Evolutionary conservation across 2,888 invertebrate genomes (phyloP).

Genomic region (Apotomis betuletana): DNA sequence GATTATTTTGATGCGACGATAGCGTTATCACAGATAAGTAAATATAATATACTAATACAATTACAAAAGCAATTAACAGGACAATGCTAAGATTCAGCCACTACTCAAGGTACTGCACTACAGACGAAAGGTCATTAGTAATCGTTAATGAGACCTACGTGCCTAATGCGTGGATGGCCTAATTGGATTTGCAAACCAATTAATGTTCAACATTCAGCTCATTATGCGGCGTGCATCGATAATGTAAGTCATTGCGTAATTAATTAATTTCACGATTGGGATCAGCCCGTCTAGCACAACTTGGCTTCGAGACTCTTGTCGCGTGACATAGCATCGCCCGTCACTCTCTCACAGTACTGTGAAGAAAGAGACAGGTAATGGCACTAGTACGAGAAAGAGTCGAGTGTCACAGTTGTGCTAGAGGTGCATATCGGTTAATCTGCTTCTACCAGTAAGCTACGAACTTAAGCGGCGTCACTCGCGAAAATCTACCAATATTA

Average conservation of each 20-base stretch:
- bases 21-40: too few relatives aligned
- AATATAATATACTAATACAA: background rate
- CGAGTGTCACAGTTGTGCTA: too few relatives aligned
- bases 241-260: conserved; percentile 62
- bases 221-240: conserved; percentile 73
- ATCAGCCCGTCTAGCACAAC: background rate
- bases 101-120: conserved; percentile 20
- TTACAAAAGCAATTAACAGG: conserved; percentile 15
- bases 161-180: conserved; percentile 73
- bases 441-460: too few relatives aligned
- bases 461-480: too few relatives aligned
- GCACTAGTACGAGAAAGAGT: too few relatives aligned
- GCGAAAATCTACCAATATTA: too few relatives aligned
- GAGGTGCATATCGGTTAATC: too few relatives aligned
- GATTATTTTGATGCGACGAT: too few relatives aligned
- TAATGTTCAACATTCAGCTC: conserved; percentile 73
- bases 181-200: conserved; percentile 82
- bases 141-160: conserved; percentile 76
- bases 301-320: too few relatives aligned
- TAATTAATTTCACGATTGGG: conserved; percentile 58
- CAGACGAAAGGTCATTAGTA: conserved; percentile 70
- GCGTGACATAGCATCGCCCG: too few relatives aligned
- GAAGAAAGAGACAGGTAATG: too few relatives aligned
- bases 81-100: conserved; percentile 27
- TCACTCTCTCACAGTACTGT: too few relatives aligned